These are phyloP conservation scores for Pristionchus maxplancki DNA, from an alignment of 2,888 invertebrate species.

Conservation along the genomic window DNA sequence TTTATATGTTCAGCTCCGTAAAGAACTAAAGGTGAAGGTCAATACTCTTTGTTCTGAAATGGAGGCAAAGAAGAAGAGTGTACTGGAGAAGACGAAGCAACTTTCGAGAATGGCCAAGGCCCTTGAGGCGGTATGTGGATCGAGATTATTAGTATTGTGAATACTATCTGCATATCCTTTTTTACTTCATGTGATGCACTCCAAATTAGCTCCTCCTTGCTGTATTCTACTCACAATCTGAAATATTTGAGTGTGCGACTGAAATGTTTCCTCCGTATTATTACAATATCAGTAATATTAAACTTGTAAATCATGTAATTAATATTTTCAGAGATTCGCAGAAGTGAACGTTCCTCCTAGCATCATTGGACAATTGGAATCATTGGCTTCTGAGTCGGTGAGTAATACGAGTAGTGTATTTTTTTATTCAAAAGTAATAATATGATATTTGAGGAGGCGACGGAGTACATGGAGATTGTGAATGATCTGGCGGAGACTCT, in stretches of 20 bases:
- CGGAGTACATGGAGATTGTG: slow-evolving; percentile 12
- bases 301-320: neutral
- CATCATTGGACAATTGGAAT: neutral
- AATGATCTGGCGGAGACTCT: slow-evolving; percentile 16
- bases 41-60: neutral
- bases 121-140: neutral
- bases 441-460: neutral
- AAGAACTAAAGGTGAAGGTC: neutral
- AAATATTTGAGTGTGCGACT: no score
- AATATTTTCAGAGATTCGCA: slow-evolving; percentile 6
- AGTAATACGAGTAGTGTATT: neutral
- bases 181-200: no score
- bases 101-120: neutral
- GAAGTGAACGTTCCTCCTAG: neutral
- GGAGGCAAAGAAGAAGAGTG: slow-evolving; percentile 5
- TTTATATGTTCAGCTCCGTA: slow-evolving; percentile 32
- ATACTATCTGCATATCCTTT: no score
- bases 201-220: no score
- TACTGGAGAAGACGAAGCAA: neutral
- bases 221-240: no score
- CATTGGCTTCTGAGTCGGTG: neutral
- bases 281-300: no score
- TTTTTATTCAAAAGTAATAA: neutral
- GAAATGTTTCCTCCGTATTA: no score
- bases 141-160: neutral